Evolutionary conservation across 2,113 vertebrate species (phyloP), one percentile per base, ranked within the genome.

Genomic region (Zingel zingel): DNA sequence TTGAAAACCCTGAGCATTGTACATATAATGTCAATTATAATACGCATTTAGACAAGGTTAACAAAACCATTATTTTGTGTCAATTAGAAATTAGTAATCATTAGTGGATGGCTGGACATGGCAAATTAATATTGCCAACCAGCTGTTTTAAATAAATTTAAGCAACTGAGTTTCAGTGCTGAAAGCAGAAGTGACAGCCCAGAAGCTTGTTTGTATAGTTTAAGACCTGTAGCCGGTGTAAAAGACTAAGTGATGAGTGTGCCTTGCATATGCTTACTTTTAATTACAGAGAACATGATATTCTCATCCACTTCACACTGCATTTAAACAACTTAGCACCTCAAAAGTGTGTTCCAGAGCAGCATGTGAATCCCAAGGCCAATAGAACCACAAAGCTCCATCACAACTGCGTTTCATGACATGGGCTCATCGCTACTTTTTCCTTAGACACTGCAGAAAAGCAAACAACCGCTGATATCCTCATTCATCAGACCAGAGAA

Each of bases 401-500:
- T 39, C 79, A 25, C 79, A 80, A 74, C 81, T 78, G 58, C 63
- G 81, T 69, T 76, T 77, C 66, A 73, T 86, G 86, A 70, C 65
- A 71, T 1, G 9, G 81, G 83, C 74, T 83, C 54, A 68, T 19
- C 59, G 77, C 56, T 62, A 75, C 83, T 77, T 67, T 81, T 56
- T 54, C 58, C 36, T 11, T 5, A 78, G 67, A 76, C 77, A 11
- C 71, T 53, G 81, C 74, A 45, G 77, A 86, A 77, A 18, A 51
- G 45, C 79, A 89, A 87, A 85, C 77, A 77, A 82, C 65, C 47
- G 18, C 57, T 39, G 53, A 83, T 85, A 62, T 59, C 70, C 71
- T 77, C 81, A 68, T 81, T 81, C 83, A 82, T 89, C 85, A 85
- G 79, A 85, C 81, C 73, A 30, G 73, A 56, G 76, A 84, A 63